Conservation (phyloP, 2,797 vertebrate species). For the Takifugu rubripes region DNA sequence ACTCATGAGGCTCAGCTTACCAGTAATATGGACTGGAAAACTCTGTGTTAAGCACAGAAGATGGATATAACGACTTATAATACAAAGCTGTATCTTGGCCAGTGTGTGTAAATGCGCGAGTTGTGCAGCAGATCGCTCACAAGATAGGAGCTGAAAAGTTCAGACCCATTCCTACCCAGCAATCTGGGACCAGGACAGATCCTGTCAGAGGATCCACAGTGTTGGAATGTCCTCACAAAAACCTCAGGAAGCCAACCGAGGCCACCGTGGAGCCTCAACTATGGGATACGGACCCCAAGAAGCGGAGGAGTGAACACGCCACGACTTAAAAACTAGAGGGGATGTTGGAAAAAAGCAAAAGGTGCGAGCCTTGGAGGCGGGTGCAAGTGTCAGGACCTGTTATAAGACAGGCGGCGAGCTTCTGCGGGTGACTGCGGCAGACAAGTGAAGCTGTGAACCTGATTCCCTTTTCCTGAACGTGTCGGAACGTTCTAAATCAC, state of each 20-base stretch:
- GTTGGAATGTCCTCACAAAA: slow-evolving; percentile 65
- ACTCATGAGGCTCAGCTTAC: slow-evolving; percentile 63
- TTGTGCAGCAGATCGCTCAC: slow-evolving; percentile 26
- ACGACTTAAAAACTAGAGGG: slow-evolving; percentile 18
- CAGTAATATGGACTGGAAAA: slow-evolving; percentile 32
- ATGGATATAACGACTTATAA: slow-evolving; percentile 40
- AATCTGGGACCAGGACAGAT: slow-evolving; percentile 68
- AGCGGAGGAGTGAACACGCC: slow-evolving; percentile 34
- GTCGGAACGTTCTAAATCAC: slow-evolving; percentile 54
- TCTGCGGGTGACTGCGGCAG: slow-evolving; percentile 48
- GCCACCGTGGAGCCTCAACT: slow-evolving; percentile 56
- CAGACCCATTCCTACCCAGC: slow-evolving; percentile 52
- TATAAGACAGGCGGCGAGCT: slow-evolving; percentile 38
- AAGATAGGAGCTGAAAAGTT: slow-evolving; percentile 41
- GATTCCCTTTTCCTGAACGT: slow-evolving; percentile 44
- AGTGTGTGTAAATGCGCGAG: slow-evolving; percentile 34
- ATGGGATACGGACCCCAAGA: slow-evolving; percentile 60
- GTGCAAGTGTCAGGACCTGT: slow-evolving; percentile 56
- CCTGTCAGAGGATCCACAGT: slow-evolving; percentile 63
- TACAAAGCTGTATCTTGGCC: slow-evolving; percentile 14
- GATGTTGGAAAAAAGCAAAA: slow-evolving; percentile 48
- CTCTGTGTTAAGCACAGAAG: slow-evolving; percentile 29
- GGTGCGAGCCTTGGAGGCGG: slow-evolving; percentile 64
- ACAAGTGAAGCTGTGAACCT: slow-evolving; percentile 65
- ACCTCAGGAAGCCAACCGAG: slow-evolving; percentile 68